Conservation (phyloP, 2,113 vertebrate genomes). For the Stegostoma tigrinum region DNA sequence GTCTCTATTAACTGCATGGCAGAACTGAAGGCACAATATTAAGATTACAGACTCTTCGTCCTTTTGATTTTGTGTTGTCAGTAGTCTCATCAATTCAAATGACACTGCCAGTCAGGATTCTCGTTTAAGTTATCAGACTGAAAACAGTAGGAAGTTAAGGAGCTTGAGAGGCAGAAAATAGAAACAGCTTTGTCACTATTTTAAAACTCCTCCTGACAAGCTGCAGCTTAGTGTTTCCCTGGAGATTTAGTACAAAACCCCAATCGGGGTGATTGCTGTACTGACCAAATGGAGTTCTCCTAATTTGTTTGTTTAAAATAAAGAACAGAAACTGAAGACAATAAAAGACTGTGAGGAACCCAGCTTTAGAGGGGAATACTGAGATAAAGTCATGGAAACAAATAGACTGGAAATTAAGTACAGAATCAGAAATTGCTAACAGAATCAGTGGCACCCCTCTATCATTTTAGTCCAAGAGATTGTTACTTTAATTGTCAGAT, state of each 20-base stretch:
- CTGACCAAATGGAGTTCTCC: background rate
- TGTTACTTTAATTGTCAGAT: background rate
- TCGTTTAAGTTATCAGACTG: constrained; percentile 49
- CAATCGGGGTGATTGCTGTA: background rate
- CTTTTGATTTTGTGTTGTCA: background rate
- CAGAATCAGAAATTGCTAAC: no score
- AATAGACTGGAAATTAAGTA: background rate
- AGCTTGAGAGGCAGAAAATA: constrained; percentile 54
- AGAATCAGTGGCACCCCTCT: no score
- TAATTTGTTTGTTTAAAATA: background rate
- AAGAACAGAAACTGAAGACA: background rate
- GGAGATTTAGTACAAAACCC: constrained; percentile 39
- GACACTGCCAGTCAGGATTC: constrained; percentile 46
- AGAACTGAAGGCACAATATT: constrained; percentile 2
- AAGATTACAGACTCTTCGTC: background rate
- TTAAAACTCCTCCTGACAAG: constrained; percentile 48
- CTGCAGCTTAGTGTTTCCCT: constrained; percentile 39
- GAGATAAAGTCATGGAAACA: background rate
- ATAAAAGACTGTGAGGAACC: background rate
- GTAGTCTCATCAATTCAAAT: background rate
- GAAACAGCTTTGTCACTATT: constrained; percentile 44
- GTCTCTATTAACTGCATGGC: background rate
- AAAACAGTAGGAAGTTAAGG: constrained; percentile 51
- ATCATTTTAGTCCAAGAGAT: background rate
- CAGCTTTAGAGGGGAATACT: background rate